These are phyloP conservation scores for Menura novaehollandiae DNA, from an alignment of 2,113 vertebrate genomes.

Conservation along the genomic window DNA sequence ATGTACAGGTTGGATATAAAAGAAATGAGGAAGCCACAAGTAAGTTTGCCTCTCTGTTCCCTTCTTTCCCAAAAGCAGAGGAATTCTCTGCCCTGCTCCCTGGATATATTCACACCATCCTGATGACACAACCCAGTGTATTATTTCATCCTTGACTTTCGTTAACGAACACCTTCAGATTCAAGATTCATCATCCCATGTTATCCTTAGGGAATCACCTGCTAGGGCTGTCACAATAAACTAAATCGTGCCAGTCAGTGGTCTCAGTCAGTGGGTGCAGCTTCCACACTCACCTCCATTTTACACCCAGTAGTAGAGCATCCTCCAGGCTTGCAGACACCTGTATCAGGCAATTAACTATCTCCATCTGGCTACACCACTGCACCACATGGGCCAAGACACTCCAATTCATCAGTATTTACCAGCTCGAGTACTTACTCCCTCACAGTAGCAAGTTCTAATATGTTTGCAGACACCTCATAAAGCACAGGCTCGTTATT, in stretches of 20 bases:
- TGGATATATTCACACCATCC: not conserved
- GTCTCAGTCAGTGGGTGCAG: not conserved
- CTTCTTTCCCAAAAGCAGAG: not conserved
- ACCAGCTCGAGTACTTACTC: not conserved
- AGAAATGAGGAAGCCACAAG: not conserved
- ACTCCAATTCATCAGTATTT: not conserved
- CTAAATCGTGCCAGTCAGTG: not conserved
- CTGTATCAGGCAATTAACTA: not conserved
- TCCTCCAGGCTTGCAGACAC: not conserved
- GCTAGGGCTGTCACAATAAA: not conserved
- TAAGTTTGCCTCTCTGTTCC: not conserved
- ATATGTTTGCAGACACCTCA: not conserved
- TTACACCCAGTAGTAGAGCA: not conserved
- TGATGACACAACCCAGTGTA: not conserved
- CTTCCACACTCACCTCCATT: not conserved
- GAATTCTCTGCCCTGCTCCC: not conserved
- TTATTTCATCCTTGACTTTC: not conserved
- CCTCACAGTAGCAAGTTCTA: not conserved
- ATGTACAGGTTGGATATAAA: rapidly evolving
- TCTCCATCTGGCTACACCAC: not conserved
- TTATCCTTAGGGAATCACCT: not conserved
- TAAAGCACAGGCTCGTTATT: not conserved
- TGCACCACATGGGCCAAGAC: not conserved
- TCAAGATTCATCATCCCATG: not conserved
- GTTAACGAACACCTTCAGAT: not conserved